Base-by-base conservation (phyloP, 2,797 vertebrate species). In the Catostomus latipinnis region DNA sequence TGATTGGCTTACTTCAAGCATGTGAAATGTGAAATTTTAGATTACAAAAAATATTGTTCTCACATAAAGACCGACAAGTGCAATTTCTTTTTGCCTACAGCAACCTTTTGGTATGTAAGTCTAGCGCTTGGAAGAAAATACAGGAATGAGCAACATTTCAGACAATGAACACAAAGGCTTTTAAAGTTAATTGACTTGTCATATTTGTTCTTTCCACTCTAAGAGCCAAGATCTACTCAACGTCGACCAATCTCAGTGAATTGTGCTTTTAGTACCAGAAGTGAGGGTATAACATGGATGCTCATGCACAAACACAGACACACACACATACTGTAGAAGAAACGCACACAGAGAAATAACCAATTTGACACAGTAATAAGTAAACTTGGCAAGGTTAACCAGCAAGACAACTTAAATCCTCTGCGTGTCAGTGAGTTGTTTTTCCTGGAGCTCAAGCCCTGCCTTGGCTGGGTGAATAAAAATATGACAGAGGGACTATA, bases 391-490 rank as follows among this genome's bases (percentile, higher is more conserved):
- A 62, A 11, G 5, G 45, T 71, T 56, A 53, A 62, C 48, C 6
- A 56, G 56, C 18, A 71, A 63, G 58, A 45, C 22, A 9, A 73
- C 76, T 95, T 93, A 98, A 98, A 93, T 95, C 89, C 93, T 95
- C 87, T 97, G 96, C 63, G 95, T 94, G 87, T 95, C 95, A 78
- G 91, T 82, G 82, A 99, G 88, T 74, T 96, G 95, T 81, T 92
- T 94, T 81, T 98, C 97, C 79, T 96, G 94, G 1, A 89, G 88
- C 82, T 97, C 96, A 91, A 97, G 94, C 71, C 98, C 95, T 61
- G 93, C 92, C 94, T 96, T 97, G 78, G 96, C 98, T 99, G 92
- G 69, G 88, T 87, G 87, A 86, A 49, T 53, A 70, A 65, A 54
- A 57, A 76, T 18, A 48, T 49, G 0, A 69, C 22, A 70, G 43